Percentiles rank a stretch among this genome's conserved stretches.
Evolutionary conservation across 1,140 invertebrate genomes (phyloP).

Genomic region (Hestina assimilis): DNA sequence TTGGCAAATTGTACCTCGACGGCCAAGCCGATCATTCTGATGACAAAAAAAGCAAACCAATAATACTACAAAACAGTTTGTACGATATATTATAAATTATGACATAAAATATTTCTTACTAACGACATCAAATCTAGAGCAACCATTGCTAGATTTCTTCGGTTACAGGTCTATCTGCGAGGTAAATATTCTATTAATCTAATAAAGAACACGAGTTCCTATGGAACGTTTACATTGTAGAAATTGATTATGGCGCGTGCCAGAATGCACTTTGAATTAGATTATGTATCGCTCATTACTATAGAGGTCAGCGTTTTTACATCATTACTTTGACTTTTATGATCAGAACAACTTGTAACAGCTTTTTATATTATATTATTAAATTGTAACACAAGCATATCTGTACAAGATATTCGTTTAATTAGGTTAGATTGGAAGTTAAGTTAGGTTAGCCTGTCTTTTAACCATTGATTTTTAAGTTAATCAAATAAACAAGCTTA

Average conservation of each 20-base stretch:
- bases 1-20: no score
- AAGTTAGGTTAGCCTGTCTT: no score
- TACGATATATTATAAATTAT: not conserved
- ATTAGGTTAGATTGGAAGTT: no score
- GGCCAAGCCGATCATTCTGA: no score
- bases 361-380: not conserved
- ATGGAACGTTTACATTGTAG: not conserved
- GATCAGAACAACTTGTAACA: not conserved
- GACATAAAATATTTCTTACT: not conserved
- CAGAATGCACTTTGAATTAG: constrained; percentile 22
- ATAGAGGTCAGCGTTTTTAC: constrained; percentile 17
- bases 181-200: constrained; percentile 6
- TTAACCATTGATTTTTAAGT: no score
- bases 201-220: constrained; percentile 14
- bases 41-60: no score
- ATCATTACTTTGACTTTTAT: constrained; percentile 2
- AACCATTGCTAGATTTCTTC: not conserved
- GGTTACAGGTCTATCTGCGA: constrained; percentile 2
- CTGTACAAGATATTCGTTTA: no score
- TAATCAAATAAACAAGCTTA: no score
- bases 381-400: not conserved
- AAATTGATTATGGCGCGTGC: constrained; percentile 27
- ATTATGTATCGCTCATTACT: constrained; percentile 9
- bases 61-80: not conserved
- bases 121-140: not conserved